phyloP scores from a whole-genome alignment of 1,140 invertebrate species.

The Drosophila rufa region DNA sequence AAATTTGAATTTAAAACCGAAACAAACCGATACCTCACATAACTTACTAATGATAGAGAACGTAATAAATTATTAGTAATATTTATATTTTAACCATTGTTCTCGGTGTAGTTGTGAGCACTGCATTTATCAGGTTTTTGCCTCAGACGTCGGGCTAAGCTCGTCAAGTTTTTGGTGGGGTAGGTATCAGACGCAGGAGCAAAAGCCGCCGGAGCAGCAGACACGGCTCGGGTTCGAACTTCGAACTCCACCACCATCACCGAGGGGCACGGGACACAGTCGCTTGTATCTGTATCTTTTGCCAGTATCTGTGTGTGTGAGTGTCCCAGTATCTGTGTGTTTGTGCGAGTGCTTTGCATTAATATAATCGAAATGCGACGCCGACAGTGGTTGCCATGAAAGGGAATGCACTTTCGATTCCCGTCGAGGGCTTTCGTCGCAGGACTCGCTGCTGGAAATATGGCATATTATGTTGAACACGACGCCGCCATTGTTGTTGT shows the following conservation, averaged over 20 bases:
- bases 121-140: constrained; percentile 48
- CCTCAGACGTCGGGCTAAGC: constrained; percentile 56
- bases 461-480: constrained; percentile 81
- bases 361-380: constrained; percentile 82
- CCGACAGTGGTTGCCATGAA: constrained; percentile 74
- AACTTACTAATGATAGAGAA: not conserved
- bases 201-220: constrained; percentile 29
- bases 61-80: too few species aligned
- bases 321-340: constrained; percentile 32
- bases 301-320: not conserved
- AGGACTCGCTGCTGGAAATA: constrained; percentile 63
- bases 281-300: constrained; percentile 10
- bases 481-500: constrained; percentile 70
- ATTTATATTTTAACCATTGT: not conserved
- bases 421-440: constrained; percentile 61
- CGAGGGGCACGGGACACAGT: constrained; percentile 15
- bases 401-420: constrained; percentile 83
- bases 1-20: too few species aligned
- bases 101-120: constrained; percentile 3
- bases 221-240: constrained; percentile 45
- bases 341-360: constrained; percentile 71
- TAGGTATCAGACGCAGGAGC: constrained; percentile 57
- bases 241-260: constrained; percentile 63
- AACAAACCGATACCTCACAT: too few species aligned
- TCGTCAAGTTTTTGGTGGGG: constrained; percentile 83